A percentile compares a stretch with the other conserved stretches of the same genome.
Evolutionary conservation across 2,113 vertebrate species (phyloP).

Genomic region (Synodontis membranacea): DNA sequence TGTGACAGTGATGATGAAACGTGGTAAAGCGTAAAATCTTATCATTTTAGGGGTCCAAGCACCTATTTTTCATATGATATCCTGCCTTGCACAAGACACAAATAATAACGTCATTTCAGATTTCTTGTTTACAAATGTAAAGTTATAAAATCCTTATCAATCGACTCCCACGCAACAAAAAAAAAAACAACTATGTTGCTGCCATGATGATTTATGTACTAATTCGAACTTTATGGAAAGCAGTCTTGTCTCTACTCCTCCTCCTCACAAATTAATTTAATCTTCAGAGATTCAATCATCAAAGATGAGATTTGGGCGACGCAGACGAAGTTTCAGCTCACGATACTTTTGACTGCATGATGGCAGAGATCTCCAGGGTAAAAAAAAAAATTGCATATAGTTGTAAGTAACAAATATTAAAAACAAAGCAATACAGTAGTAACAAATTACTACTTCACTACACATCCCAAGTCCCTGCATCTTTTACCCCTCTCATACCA

Average conservation of each 20-base stretch:
- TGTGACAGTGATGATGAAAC: neutral
- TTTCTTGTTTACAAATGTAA: neutral
- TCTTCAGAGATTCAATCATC: neutral
- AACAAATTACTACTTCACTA: too few relatives aligned
- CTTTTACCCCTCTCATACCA: too few relatives aligned
- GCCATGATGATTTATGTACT: neutral
- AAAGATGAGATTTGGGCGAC: neutral
- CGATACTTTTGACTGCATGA: neutral
- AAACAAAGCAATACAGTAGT: too few relatives aligned
- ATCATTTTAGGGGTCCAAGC: neutral
- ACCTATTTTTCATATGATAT: neutral
- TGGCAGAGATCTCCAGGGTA: neutral
- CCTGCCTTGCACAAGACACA: neutral
- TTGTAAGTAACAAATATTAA: neutral
- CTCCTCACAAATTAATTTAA: neutral
- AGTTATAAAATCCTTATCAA: neutral
- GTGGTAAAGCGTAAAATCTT: neutral
- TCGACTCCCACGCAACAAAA: neutral
- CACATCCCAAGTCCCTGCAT: neutral
- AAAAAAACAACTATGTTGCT: neutral
- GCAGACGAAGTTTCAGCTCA: neutral
- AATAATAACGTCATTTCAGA: neutral
- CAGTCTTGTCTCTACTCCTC: neutral
- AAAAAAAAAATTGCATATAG: neutral
- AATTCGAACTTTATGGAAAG: neutral